phyloP scores from a whole-genome alignment of 2,888 invertebrate genomes.

The Beris chalybata region DNA sequence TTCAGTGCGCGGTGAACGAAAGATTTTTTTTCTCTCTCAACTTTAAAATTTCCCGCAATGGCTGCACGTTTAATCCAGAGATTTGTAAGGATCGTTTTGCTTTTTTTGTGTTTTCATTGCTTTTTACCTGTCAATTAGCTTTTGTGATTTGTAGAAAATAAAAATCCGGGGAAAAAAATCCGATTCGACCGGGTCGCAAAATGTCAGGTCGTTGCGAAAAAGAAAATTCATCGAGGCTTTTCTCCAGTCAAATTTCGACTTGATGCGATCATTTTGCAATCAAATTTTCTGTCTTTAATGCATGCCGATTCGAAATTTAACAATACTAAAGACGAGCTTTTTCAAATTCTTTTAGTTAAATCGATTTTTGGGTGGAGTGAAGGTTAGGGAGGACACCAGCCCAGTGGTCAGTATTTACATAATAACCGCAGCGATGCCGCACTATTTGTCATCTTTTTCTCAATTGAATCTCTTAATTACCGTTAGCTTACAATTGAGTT shows the following conservation, averaged over 20 bases:
- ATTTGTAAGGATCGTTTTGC: slow-evolving; percentile 51
- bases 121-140: neutral
- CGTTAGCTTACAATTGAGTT: neutral
- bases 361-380: slow-evolving; percentile 29
- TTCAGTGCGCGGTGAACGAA: slow-evolving; percentile 9
- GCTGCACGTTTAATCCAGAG: slow-evolving; percentile 55
- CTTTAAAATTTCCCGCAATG: slow-evolving; percentile 43
- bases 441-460: too few relatives aligned
- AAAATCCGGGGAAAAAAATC: neutral
- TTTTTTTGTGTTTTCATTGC: neutral
- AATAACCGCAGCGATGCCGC: slow-evolving; percentile 7
- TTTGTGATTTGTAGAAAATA: neutral
- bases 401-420: slow-evolving; percentile 36
- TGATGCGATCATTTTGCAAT: neutral
- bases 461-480: too few relatives aligned
- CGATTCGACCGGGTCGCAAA: neutral
- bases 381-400: slow-evolving; percentile 30
- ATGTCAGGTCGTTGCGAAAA: neutral
- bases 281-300: slow-evolving; percentile 16
- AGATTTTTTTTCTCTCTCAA: neutral
- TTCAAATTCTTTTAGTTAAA: slow-evolving; percentile 33
- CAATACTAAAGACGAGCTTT: slow-evolving; percentile 26
- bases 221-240: neutral
- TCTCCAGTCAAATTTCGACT: neutral
- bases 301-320: neutral